phyloP scores from a whole-genome alignment of 2,888 invertebrate species.

The Spodoptera picta region DNA sequence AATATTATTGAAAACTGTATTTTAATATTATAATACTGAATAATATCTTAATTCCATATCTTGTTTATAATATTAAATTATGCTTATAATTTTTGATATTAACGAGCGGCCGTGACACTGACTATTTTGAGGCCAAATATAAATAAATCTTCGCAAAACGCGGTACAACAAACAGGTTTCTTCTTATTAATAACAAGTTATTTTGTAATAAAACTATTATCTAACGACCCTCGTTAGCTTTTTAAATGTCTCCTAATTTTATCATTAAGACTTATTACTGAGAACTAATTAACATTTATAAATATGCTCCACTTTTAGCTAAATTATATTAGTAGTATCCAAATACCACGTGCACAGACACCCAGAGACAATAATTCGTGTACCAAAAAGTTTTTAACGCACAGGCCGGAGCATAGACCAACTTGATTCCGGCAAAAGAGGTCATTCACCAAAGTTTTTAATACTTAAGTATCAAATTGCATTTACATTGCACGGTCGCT shows the following conservation, averaged over 20 bases:
- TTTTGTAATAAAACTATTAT: conserved; percentile 20
- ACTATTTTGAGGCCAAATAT: conserved; percentile 13
- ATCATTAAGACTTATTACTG: conserved; percentile 17
- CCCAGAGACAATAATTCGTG: conserved; percentile 3
- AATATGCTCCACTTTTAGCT: conserved; percentile 1
- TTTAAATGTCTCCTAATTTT: conserved; percentile 6
- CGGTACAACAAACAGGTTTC: conserved; percentile 13
- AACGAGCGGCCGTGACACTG: conserved; percentile 39
- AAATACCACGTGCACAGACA: conserved; percentile 22
- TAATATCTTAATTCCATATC: conserved; percentile 5
- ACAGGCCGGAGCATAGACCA: conserved; percentile 43
- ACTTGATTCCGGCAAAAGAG: conserved; percentile 37
- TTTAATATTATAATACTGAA: not conserved
- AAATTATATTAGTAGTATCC: conserved; percentile 2
- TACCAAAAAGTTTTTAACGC: conserved; percentile 14
- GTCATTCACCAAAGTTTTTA: conserved; percentile 49
- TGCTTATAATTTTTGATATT: conserved; percentile 16
- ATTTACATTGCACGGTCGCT: conserved; percentile 21
- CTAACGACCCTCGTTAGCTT: conserved; percentile 7
- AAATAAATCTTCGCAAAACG: conserved; percentile 28
- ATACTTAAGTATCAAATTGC: conserved; percentile 15
- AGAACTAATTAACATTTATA: conserved; percentile 2
- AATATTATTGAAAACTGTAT: not conserved
- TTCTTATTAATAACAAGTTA: conserved; percentile 5
- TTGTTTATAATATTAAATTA: conserved; percentile 8